A percentile compares a stretch with the other conserved stretches of the same genome.
phyloP scores from a whole-genome alignment of 92 coral and sea anemone genomes.

The Palythoa grandiflora region DNA sequence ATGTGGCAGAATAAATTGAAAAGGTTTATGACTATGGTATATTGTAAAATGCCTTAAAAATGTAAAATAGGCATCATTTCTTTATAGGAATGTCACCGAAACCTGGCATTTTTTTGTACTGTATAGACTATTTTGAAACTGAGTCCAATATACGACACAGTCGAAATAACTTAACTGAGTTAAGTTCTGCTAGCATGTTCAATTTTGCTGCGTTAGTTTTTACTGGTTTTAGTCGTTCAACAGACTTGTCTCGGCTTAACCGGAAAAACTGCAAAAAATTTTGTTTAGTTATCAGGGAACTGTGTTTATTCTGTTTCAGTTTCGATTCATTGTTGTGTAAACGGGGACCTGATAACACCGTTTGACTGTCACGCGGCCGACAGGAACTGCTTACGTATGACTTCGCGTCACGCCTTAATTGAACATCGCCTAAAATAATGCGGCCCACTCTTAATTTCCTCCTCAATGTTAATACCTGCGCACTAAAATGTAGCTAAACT shows the following conservation, averaged over 20 bases:
- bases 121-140: neutral
- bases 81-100: neutral
- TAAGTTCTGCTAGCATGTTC: neutral
- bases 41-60: neutral
- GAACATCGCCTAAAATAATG: neutral
- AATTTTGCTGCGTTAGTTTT: neutral
- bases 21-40: neutral
- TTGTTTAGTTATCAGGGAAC: neutral
- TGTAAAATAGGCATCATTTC: neutral
- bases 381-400: neutral
- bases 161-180: neutral
- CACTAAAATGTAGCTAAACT: slow-evolving; percentile 16
- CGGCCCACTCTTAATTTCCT: neutral
- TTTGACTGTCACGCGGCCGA: neutral
- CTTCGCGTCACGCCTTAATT: neutral
- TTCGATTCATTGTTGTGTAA: neutral
- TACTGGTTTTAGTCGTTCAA: neutral
- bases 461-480: neutral
- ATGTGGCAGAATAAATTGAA: neutral
- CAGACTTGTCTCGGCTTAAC: neutral
- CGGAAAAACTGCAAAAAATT: neutral
- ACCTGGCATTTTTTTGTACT: neutral
- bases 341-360: neutral
- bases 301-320: neutral
- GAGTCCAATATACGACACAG: neutral